These are phyloP conservation scores for Amphiduros pacificus DNA, from an alignment of 2,888 invertebrate species.

Conservation along the genomic window DNA sequence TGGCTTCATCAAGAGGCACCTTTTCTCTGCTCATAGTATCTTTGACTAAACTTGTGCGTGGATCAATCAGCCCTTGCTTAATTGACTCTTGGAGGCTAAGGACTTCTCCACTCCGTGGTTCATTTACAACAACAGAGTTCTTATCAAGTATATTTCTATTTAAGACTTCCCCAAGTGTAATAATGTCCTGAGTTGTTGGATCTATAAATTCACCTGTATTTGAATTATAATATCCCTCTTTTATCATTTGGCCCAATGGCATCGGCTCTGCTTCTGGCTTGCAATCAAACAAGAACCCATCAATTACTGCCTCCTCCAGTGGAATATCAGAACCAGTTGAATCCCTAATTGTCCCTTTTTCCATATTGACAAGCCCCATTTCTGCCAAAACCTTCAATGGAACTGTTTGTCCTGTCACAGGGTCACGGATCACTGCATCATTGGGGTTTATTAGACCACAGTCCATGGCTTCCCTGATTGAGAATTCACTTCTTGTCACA, in stretches of 20 bases:
- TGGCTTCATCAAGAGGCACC: constrained; percentile 80
- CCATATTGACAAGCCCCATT: constrained; percentile 77
- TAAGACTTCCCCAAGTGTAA: constrained; percentile 64
- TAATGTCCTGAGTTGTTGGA: constrained; percentile 76
- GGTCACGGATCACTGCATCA: constrained; percentile 23
- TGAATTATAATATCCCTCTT: constrained; percentile 86
- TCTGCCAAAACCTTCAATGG: constrained; percentile 81
- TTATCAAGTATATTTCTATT: constrained; percentile 28
- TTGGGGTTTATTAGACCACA: constrained; percentile 23
- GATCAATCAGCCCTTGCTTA: constrained; percentile 72
- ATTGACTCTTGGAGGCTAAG: constrained; percentile 44
- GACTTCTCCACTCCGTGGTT: constrained; percentile 31
- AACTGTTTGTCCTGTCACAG: constrained; percentile 56
- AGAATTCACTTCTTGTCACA: constrained; percentile 17
- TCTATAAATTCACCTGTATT: constrained; percentile 69
- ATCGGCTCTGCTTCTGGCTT: constrained; percentile 12
- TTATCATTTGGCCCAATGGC: constrained; percentile 60
- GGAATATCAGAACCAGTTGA: constrained; percentile 63
- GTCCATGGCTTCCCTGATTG: constrained; percentile 68
- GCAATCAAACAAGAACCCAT: constrained; percentile 20
- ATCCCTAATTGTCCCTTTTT: constrained; percentile 65
- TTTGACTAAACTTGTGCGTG: constrained; percentile 67
- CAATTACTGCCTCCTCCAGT: constrained; percentile 22
- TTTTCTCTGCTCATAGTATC: constrained; percentile 61
- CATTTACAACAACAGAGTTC: constrained; percentile 29